Evolutionary conservation across 2,888 invertebrate species (phyloP).

Genomic region (Epinotia demarniana): DNA sequence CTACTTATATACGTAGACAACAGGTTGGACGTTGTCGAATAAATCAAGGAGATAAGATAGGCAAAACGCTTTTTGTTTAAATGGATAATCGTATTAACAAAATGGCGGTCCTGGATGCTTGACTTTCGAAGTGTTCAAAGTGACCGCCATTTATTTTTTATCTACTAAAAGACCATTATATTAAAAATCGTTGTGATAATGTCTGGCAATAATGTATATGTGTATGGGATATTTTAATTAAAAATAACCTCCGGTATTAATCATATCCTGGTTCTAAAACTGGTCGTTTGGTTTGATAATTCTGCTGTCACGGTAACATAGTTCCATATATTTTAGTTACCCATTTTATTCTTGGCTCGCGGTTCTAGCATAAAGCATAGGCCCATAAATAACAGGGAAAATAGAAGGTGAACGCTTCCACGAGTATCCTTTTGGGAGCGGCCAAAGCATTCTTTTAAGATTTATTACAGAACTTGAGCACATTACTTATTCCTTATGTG

Average conservation of each 20-base stretch:
- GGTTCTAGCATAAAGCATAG: conserved; percentile 82
- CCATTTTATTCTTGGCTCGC: conserved; percentile 81
- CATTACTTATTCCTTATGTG: conserved; percentile 84
- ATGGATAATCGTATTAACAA: conserved; percentile 39
- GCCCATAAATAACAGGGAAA: conserved; percentile 83
- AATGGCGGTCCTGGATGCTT: conserved; percentile 21
- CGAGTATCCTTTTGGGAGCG: conserved; percentile 84
- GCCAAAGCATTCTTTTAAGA: conserved; percentile 84
- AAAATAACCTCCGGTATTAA: neutral
- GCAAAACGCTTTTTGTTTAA: conserved; percentile 41
- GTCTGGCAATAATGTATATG: no score
- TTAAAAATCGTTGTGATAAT: conserved; percentile 7
- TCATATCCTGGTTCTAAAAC: neutral
- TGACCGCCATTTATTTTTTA: conserved; percentile 28
- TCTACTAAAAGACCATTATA: conserved; percentile 21
- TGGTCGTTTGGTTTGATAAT: conserved; percentile 63
- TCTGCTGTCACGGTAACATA: conserved; percentile 77
- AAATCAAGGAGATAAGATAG: conserved; percentile 60
- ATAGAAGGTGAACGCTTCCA: conserved; percentile 84
- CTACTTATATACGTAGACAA: conserved; percentile 55
- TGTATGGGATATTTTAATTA: neutral
- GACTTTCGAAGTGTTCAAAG: conserved; percentile 31
- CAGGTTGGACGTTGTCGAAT: conserved; percentile 67
- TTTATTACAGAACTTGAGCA: conserved; percentile 83
- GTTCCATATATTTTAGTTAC: conserved; percentile 81